These are phyloP conservation scores for Chionis minor DNA, from an alignment of 2,113 vertebrate species.

Conservation along the genomic window DNA sequence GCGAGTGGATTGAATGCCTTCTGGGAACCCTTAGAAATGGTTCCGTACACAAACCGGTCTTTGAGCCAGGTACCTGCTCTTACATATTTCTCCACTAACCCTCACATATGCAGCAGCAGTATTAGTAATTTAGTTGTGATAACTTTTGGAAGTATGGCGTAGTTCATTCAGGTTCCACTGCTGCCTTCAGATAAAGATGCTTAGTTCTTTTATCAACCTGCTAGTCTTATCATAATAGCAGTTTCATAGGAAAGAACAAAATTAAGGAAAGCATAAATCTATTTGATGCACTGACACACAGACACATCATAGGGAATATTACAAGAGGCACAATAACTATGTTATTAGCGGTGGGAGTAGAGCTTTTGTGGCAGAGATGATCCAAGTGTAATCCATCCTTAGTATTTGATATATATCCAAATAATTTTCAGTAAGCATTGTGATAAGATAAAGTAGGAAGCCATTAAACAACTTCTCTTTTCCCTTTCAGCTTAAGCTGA, in stretches of 20 bases:
- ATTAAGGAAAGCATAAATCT: neutral
- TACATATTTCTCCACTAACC: neutral
- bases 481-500: neutral
- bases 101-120: neutral
- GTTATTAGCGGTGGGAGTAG: neutral
- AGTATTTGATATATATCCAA: neutral
- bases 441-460: neutral
- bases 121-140: neutral
- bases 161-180: neutral
- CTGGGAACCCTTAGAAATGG: neutral
- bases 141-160: neutral
- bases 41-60: neutral
- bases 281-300: neutral
- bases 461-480: neutral
- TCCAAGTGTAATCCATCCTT: neutral
- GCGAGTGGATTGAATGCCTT: neutral
- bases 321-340: neutral
- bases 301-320: neutral
- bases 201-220: neutral
- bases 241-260: neutral
- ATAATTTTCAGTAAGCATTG: neutral
- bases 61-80: neutral
- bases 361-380: neutral
- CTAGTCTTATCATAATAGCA: neutral
- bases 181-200: neutral